A percentile compares a stretch with the other conserved stretches of the same genome.
Evolutionary conservation across 1,140 invertebrate genomes (phyloP).

Genomic region (Capitella teleta): DNA sequence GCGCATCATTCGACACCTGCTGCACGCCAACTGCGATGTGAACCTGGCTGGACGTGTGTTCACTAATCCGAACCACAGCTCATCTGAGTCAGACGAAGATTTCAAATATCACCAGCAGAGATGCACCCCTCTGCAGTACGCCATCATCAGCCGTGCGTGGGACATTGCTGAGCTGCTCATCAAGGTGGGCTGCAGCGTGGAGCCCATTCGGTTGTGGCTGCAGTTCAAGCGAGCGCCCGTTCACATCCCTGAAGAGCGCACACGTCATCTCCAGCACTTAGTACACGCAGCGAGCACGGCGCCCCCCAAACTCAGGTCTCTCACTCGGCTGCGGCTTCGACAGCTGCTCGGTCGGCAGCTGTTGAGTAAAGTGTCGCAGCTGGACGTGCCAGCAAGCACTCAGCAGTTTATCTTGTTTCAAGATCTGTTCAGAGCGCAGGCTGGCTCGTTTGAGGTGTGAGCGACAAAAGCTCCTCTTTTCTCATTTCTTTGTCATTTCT

Average conservation of each 20-base stretch:
- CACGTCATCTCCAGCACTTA: constrained; percentile 7
- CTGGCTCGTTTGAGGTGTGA: constrained; percentile 13
- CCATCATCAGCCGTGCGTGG: constrained; percentile 9
- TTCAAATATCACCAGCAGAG: constrained; percentile 5
- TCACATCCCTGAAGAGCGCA: constrained; percentile 4
- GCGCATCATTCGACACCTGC: constrained; percentile 8
- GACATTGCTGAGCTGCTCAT: constrained; percentile 15
- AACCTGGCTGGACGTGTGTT: constrained; percentile 10
- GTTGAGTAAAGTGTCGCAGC: constrained; percentile 5
- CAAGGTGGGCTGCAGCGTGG: constrained; percentile 13
- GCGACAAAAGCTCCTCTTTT: not conserved
- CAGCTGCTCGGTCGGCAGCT: constrained; percentile 7
- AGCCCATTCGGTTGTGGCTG: constrained; percentile 7
- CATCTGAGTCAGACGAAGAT: constrained; percentile 13
- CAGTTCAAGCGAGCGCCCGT: constrained; percentile 6
- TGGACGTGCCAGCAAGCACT: constrained; percentile 6
- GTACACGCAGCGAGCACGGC: constrained; percentile 3
- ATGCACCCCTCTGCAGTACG: constrained; percentile 11
- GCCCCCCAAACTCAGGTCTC: constrained; percentile 10
- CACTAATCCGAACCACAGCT: constrained; percentile 11
- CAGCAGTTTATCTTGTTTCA: constrained; percentile 10
- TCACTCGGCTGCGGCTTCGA: constrained; percentile 2
- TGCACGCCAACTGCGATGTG: constrained; percentile 12
- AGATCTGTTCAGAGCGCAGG: constrained; percentile 9
- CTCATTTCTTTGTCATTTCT: too few relatives aligned